phyloP scores from a whole-genome alignment of 2,113 vertebrate species.

The Sardina pilchardus region DNA sequence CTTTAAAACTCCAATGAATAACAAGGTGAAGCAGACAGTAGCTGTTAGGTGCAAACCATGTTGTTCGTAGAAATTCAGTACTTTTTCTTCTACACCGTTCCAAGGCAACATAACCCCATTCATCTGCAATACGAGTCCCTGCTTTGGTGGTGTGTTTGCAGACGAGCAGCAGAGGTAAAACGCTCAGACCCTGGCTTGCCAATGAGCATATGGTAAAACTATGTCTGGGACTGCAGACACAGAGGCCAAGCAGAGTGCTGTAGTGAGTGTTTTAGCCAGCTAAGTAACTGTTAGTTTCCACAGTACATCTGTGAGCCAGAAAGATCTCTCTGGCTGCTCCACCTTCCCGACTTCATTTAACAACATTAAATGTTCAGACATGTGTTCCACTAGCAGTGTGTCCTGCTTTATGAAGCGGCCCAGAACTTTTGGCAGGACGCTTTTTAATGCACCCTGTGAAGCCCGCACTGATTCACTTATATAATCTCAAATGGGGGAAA shows the following conservation, averaged over 20 bases:
- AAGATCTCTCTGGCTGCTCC: conserved; percentile 14
- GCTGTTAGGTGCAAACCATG: background rate
- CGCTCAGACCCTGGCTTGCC: background rate
- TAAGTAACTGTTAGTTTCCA: conserved; percentile 39
- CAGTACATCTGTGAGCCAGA: conserved; percentile 14
- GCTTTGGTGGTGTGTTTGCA: background rate
- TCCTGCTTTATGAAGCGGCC: conserved; percentile 31
- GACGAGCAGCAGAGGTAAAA: background rate
- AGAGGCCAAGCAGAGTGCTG: background rate
- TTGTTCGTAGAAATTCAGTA: background rate
- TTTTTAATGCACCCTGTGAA: conserved; percentile 22
- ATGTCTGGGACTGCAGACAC: background rate
- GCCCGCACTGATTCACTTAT: background rate
- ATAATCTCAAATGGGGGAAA: background rate
- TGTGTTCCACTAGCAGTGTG: conserved; percentile 33
- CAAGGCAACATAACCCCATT: background rate
- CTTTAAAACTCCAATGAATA: background rate
- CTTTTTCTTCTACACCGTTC: background rate
- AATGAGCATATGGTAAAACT: conserved; percentile 10
- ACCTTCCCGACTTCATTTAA: conserved; percentile 41
- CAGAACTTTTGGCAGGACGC: conserved; percentile 26
- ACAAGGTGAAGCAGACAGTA: background rate
- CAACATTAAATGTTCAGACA: conserved; percentile 47
- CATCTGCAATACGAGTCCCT: background rate
- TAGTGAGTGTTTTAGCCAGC: conserved; percentile 16